Conservation (phyloP, 1,140 invertebrate genomes). For the Tetramorium simillimum region DNA sequence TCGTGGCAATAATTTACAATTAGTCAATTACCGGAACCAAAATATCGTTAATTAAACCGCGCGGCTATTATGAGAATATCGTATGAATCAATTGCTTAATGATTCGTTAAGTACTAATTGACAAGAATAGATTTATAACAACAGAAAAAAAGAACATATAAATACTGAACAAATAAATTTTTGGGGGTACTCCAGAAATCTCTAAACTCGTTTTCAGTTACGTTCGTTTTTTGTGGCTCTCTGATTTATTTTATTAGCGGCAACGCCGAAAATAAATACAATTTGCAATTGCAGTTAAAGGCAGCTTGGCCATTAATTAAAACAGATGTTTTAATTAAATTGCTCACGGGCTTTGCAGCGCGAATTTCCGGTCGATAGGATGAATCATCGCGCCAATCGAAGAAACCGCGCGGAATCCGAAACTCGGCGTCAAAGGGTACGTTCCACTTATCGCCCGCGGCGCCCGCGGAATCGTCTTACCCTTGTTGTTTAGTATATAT, state of each 20-base stretch:
- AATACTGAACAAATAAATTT: neutral
- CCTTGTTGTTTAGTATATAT: too few relatives aligned
- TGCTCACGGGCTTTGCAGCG: neutral
- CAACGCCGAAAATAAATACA: neutral
- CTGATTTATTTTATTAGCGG: neutral
- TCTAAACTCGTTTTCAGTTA: neutral
- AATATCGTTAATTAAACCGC: slow-evolving; percentile 18
- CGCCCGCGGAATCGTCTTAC: too few relatives aligned
- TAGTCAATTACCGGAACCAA: slow-evolving; percentile 10
- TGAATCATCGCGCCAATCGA: neutral
- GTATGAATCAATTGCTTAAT: neutral
- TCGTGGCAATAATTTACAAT: neutral
- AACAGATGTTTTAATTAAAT: slow-evolving; percentile 21
- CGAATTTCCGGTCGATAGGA: neutral
- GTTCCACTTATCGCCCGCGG: too few relatives aligned
- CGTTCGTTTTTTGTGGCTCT: neutral
- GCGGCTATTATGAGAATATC: neutral
- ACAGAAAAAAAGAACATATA: neutral
- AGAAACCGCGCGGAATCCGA: neutral
- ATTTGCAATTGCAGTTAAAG: slow-evolving; percentile 19
- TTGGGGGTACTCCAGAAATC: neutral
- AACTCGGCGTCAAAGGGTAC: neutral
- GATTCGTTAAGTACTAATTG: neutral
- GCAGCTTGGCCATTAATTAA: slow-evolving; percentile 1
- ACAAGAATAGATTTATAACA: neutral